phyloP scores from a whole-genome alignment of 2,797 vertebrate genomes.

The Dromococcyx pavoninus region DNA sequence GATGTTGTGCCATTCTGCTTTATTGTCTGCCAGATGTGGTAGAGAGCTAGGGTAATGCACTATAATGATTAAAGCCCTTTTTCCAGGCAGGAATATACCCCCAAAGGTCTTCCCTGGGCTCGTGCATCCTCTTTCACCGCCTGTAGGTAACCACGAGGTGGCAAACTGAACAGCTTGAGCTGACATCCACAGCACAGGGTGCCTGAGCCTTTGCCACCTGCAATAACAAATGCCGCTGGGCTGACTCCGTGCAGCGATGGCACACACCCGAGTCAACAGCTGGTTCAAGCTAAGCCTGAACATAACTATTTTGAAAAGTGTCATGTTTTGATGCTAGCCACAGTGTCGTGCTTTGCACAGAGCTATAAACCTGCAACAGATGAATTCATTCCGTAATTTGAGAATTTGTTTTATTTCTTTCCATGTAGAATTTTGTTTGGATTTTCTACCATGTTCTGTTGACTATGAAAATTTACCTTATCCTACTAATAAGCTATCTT shows the following conservation, averaged over 20 bases:
- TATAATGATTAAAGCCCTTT: neutral
- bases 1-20: neutral
- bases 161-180: constrained; percentile 4
- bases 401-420: neutral
- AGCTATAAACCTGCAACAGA: neutral
- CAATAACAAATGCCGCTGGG: neutral
- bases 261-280: neutral
- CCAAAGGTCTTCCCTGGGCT: neutral
- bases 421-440: neutral
- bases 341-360: neutral
- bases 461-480: neutral
- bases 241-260: neutral
- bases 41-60: neutral
- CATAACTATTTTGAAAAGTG: neutral
- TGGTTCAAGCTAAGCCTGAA: neutral
- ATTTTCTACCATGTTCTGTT: neutral
- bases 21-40: neutral
- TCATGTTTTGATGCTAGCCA: neutral
- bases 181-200: fast-evolving
- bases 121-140: neutral
- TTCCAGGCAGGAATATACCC: neutral
- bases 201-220: neutral
- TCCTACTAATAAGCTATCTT: neutral
- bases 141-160: constrained; percentile 34
- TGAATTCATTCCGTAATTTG: neutral